Evolutionary conservation across 92 coral and sea anemone genomes (phyloP), one percentile per base, ranked within the genome.

Genomic region (Palythoa heliodiscus): DNA sequence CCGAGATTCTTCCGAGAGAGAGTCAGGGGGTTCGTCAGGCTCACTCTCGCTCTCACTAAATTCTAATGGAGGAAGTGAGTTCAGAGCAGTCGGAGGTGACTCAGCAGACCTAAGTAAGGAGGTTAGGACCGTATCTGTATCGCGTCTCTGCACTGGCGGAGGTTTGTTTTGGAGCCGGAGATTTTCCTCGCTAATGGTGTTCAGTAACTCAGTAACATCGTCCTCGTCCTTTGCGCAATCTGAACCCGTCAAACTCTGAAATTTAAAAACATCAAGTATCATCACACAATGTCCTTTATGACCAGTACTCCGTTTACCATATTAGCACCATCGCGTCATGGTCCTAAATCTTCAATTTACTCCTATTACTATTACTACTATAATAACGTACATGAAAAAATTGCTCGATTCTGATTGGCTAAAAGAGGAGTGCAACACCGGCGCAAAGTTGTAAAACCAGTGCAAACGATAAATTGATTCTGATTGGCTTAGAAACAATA

Each of bases 101-200:
- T 89, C 78, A n/a, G 92, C 78, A 13, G 95, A 86, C 23, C 52
- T 75, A 25, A 94, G 92, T 37, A 94, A 73, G 50, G 95, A 90
- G 48, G 95, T 75, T 9, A 94, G 86, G 15, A 94, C 95, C 9
- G 95, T 40, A 60, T 94, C 98, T 0, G 98, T 94, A 83, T 92
- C 93, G 70, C 91, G 81, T 55, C 89, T 92, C 58, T 75, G 87
- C 16, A 92, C 89, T 54, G 73, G 71, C 15, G 92, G 86, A 2
- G 78, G 93, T 71, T 84, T 82, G 69, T 88, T 82, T 67, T 86
- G 86, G 87, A 86, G 50, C 60, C 70, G 58, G 43, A 53, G 83
- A 76, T 76, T 86, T 70, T 89, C 64, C 70, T 87, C 73, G 22
- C 92, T 86, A 54, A 94, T 90, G 35, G 92, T 93, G 91, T 82